Conservation (phyloP, 2,888 invertebrate species). For the Chironomus riparius region DNA sequence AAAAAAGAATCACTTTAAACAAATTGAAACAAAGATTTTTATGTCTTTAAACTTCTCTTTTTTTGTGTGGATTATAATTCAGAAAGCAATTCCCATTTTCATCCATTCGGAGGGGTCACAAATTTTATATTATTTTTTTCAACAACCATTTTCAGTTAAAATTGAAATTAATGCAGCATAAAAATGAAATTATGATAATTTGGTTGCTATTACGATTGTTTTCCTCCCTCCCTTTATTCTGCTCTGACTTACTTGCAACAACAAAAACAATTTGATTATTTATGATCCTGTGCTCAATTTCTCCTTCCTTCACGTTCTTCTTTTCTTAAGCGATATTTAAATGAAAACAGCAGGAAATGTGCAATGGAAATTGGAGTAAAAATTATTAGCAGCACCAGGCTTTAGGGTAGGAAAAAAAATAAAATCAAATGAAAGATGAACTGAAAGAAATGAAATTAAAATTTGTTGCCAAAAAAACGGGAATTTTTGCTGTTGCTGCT, state of each 20-base stretch:
- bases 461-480: neutral
- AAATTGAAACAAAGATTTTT: no score
- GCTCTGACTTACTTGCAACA: neutral
- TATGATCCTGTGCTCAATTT: neutral
- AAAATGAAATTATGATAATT: neutral
- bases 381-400: neutral
- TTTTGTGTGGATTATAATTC: no score
- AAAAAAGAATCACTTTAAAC: neutral
- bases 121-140: neutral
- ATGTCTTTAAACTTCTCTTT: no score
- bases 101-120: neutral
- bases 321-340: neutral
- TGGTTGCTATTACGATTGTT: neutral
- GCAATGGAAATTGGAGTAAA: neutral
- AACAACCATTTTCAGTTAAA: no score
- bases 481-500: neutral
- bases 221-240: neutral
- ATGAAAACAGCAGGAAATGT: neutral
- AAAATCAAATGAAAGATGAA: no score
- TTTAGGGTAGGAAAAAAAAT: no score
- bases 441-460: neutral
- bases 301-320: neutral
- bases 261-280: neutral
- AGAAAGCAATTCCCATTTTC: neutral
- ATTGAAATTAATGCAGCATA: neutral